Evolutionary conservation across 2,797 vertebrate species (phyloP), one percentile per base, ranked within the genome.

Genomic region (Macrochelys suwanniensis): DNA sequence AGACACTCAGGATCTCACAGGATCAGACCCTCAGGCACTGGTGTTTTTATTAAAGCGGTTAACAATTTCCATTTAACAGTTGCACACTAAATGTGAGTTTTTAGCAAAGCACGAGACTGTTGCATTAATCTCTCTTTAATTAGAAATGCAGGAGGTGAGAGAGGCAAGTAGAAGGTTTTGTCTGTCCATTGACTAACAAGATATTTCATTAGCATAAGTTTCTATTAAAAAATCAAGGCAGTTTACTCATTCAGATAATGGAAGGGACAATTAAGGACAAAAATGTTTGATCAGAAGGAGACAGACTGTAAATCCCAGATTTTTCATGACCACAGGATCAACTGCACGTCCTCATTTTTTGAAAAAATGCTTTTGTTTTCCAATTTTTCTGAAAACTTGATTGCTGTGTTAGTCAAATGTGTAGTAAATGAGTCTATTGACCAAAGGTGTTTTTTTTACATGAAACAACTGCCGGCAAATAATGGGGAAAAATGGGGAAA

Each of bases 111-210:
- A 53, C 23, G 88, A 84, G 84, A 61, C n/a, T 71, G 23, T 87
- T 82, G 89, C 65, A 88, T 97, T 97, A 95, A 97, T 97, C 92
- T 95, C 33, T 92, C 59, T 92, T 96, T 97, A 95, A 97, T 97
- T 93, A 97, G 89, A 96, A 96, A 92, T 94, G 56, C 49, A 19
- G 5, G 54, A 85, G 47, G 33, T 9, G 56, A 95, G 80, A 81
- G 82, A 93, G 80, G 80, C 84, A 89, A 94, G 82, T 86, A 74
- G 10, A 94, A 77, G 45, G 25, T 5, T 54, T 94, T 53, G 94
- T 95, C 83, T 88, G 11, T 3, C 82, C 53, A 45, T 21, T 79
- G 78, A 90, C 8, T 49, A 87, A 57, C 86, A 96, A 81, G 74
- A 82, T 91, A 50, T 15, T 57, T 59, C 81, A 51, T 82, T 92